phyloP scores from a whole-genome alignment of 1,140 invertebrate genomes.

The Euglossa dilemma region DNA sequence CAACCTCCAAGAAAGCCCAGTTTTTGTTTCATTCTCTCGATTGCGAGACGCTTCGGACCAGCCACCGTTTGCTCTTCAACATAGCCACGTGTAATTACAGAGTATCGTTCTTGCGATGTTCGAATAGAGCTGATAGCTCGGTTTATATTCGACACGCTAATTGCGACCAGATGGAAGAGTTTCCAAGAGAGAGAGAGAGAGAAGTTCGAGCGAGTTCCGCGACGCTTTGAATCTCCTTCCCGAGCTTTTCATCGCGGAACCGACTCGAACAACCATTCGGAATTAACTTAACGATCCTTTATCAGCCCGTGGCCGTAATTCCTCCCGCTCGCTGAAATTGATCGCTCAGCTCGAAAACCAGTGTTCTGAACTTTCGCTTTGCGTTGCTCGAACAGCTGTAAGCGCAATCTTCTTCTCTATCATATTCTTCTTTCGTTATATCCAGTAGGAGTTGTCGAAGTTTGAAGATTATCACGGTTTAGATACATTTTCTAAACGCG shows the following conservation, averaged over 20 bases:
- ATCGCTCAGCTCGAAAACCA: constrained; percentile 41
- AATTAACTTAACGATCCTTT: constrained; percentile 45
- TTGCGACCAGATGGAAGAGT: background rate
- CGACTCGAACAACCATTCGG: background rate
- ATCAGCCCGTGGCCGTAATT: constrained; percentile 23
- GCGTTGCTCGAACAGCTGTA: constrained; percentile 5
- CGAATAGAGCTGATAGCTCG: background rate
- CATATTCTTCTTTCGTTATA: background rate
- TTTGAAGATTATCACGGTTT: background rate
- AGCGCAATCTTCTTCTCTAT: background rate
- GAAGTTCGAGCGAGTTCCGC: background rate
- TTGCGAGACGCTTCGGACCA: constrained; percentile 1
- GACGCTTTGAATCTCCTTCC: constrained; percentile 5
- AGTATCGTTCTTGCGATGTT: background rate
- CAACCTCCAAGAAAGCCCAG: background rate
- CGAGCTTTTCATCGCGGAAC: background rate
- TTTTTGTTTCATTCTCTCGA: background rate
- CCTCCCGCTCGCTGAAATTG: constrained; percentile 20
- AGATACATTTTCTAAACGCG: background rate
- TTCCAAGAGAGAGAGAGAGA: background rate
- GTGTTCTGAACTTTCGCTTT: constrained; percentile 35
- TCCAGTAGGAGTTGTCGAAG: background rate
- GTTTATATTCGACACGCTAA: constrained; percentile 20
- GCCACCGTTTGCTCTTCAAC: constrained; percentile 1
- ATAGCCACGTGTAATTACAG: constrained; percentile 15